A percentile compares a stretch with the other conserved stretches of the same genome.
These are phyloP conservation scores for Bombus haemorrhoidalis DNA, from an alignment of 1,140 invertebrate genomes.

Conservation along the genomic window DNA sequence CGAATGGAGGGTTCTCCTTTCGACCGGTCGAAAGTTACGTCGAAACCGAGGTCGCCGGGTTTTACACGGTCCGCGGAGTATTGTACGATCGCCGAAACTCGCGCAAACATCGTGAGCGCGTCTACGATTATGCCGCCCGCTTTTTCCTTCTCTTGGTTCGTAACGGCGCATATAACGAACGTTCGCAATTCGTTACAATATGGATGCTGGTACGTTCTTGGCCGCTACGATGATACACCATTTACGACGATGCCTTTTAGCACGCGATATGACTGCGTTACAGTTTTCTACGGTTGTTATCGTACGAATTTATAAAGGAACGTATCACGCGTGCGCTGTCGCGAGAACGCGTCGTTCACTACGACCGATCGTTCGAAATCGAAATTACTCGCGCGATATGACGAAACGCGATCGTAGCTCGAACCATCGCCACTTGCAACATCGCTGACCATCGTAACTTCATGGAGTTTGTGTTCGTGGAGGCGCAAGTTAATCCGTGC, in stretches of 20 bases:
- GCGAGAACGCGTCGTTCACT: not conserved
- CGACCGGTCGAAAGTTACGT: slow-evolving; percentile 48
- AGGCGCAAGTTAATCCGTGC: slow-evolving; percentile 21
- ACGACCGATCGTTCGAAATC: slow-evolving; percentile 29
- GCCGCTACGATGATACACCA: not conserved
- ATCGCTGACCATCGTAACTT: not conserved
- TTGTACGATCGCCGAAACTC: slow-evolving; percentile 3
- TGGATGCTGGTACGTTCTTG: slow-evolving; percentile 24
- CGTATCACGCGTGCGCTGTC: too few relatives aligned
- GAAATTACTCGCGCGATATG: not conserved
- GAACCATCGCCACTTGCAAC: slow-evolving; percentile 14
- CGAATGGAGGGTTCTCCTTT: slow-evolving; percentile 32
- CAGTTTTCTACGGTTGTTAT: not conserved
- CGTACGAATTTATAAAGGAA: not conserved
- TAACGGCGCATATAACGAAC: not conserved
- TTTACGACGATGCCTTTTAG: not conserved
- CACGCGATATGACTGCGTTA: too few relatives aligned
- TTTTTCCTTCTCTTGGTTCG: not conserved
- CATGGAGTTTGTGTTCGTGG: not conserved
- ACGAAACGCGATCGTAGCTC: not conserved
- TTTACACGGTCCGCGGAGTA: slow-evolving; percentile 12
- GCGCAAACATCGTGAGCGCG: slow-evolving; percentile 4
- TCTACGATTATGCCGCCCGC: slow-evolving; percentile 20
- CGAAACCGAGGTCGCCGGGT: slow-evolving; percentile 48
- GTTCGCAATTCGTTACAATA: slow-evolving; percentile 15